A percentile compares a stretch with the other conserved stretches of the same genome.
phyloP scores from a whole-genome alignment of 2,888 invertebrate species.

The Cistogaster globosa region DNA sequence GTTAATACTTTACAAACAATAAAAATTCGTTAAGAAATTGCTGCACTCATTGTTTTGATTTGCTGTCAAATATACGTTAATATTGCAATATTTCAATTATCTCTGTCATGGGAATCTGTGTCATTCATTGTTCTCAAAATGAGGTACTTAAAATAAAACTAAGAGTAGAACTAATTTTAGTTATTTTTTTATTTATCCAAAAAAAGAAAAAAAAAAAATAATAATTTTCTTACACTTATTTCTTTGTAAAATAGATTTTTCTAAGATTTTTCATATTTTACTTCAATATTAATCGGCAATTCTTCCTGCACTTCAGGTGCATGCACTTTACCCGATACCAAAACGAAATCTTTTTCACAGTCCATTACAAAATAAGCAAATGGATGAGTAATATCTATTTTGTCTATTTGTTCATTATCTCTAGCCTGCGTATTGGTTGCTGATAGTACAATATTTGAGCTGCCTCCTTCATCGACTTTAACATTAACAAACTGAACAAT shows the following conservation, averaged over 20 bases:
- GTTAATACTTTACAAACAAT: slow-evolving; percentile 32
- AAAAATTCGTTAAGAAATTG: slow-evolving; percentile 73
- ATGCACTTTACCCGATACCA: slow-evolving; percentile 85
- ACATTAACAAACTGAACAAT: slow-evolving; percentile 87
- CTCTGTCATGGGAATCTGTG: slow-evolving; percentile 62
- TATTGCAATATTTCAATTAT: slow-evolving; percentile 27
- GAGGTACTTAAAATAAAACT: slow-evolving; percentile 34
- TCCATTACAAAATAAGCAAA: slow-evolving; percentile 87
- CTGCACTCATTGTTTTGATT: slow-evolving; percentile 76
- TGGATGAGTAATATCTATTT: slow-evolving; percentile 85
- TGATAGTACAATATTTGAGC: slow-evolving; percentile 83
- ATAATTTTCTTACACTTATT: neutral
- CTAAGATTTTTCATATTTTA: slow-evolving; percentile 78
- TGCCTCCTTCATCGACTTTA: slow-evolving; percentile 85
- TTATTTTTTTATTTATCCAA: slow-evolving; percentile 7
- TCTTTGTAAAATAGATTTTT: neutral
- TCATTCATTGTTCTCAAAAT: slow-evolving; percentile 45
- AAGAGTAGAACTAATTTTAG: slow-evolving; percentile 56
- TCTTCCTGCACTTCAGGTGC: slow-evolving; percentile 83
- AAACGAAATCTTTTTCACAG: slow-evolving; percentile 84
- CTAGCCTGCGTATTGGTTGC: slow-evolving; percentile 76
- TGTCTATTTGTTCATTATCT: slow-evolving; percentile 75
- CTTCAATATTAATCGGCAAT: slow-evolving; percentile 75
- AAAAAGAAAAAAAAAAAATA: slow-evolving; percentile 24
- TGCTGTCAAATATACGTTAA: slow-evolving; percentile 30